Percentiles rank a stretch among this genome's conserved stretches.
These are phyloP conservation scores for Loxodonta africana DNA, from an alignment of 2,113 vertebrate species.

Conservation along the genomic window DNA sequence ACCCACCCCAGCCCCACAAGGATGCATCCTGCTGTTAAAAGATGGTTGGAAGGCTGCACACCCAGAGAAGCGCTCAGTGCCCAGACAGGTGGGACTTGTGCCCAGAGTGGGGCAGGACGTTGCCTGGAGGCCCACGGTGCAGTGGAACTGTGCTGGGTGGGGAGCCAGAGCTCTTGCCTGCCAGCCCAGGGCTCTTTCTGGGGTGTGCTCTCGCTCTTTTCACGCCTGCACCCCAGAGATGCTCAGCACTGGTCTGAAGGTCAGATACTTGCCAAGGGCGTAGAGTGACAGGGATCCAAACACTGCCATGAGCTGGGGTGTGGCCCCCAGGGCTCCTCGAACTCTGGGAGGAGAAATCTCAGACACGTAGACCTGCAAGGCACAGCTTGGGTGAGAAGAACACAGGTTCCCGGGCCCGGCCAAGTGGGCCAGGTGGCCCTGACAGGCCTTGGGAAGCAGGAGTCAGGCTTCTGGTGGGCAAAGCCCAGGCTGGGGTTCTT, in stretches of 20 bases:
- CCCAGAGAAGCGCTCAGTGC: neutral
- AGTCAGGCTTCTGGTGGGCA: neutral
- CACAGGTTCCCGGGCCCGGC: fast-evolving
- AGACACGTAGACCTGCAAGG: constrained; percentile 95
- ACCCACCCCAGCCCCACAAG: fast-evolving
- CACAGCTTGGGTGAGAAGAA: neutral
- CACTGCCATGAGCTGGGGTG: constrained; percentile 96
- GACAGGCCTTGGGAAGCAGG: neutral
- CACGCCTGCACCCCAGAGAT: neutral
- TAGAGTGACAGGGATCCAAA: constrained; percentile 94
- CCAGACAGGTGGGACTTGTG: fast-evolving
- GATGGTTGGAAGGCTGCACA: neutral
- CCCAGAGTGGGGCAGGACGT: neutral
- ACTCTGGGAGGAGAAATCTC: constrained; percentile 94
- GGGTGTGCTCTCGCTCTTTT: neutral
- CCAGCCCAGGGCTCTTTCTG: neutral
- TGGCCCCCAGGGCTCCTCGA: constrained; percentile 94
- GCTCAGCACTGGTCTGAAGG: fast-evolving
- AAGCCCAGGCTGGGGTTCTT: neutral
- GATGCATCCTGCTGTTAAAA: neutral
- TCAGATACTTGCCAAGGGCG: constrained; percentile 89
- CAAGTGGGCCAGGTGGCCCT: neutral
- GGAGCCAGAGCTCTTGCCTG: too few relatives aligned
- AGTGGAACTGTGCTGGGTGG: neutral
- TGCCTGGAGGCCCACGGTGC: fast-evolving